These are phyloP conservation scores for Palaemon carinicauda DNA, from an alignment of 1,140 invertebrate genomes.

Conservation along the genomic window DNA sequence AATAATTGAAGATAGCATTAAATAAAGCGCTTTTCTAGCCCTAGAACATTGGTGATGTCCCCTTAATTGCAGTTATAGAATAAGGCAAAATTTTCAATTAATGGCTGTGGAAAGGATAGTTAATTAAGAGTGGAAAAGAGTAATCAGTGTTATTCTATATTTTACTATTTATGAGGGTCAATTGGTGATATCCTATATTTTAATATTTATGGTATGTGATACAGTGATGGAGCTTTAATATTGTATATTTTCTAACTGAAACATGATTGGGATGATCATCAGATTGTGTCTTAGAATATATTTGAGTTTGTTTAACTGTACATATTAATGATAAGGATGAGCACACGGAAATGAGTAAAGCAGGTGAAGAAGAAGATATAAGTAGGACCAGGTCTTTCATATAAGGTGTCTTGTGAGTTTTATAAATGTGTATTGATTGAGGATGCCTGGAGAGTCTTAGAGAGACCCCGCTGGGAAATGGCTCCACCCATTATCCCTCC, in stretches of 20 bases:
- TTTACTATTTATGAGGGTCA: slow-evolving; percentile 51
- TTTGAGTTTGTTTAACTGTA: slow-evolving; percentile 35
- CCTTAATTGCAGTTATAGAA: background rate
- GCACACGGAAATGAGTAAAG: background rate
- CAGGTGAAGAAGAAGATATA: background rate
- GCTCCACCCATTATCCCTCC: slow-evolving; percentile 14
- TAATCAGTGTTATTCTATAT: slow-evolving; percentile 32
- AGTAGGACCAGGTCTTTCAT: slow-evolving; percentile 49
- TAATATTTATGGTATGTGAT: slow-evolving; percentile 57
- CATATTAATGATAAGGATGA: slow-evolving; percentile 19
- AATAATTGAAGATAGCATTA: slow-evolving; percentile 19
- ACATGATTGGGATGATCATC: slow-evolving; percentile 38
- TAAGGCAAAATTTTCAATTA: background rate
- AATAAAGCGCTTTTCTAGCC: slow-evolving; percentile 20
- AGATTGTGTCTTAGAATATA: slow-evolving; percentile 32
- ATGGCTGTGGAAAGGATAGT: slow-evolving; percentile 40
- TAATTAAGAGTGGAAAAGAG: slow-evolving; percentile 3
- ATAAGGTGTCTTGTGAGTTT: slow-evolving; percentile 49
- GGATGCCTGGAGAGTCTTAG: slow-evolving; percentile 26
- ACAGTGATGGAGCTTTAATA: slow-evolving; percentile 55
- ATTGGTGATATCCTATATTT: slow-evolving; percentile 56
- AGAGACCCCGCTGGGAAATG: background rate
- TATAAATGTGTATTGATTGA: slow-evolving; percentile 15
- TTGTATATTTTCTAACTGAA: slow-evolving; percentile 28
- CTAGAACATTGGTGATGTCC: background rate